Evolutionary conservation across 2,888 invertebrate genomes (phyloP), one percentile per base, ranked within the genome.

Genomic region (Tanytarsus gracilentus): DNA sequence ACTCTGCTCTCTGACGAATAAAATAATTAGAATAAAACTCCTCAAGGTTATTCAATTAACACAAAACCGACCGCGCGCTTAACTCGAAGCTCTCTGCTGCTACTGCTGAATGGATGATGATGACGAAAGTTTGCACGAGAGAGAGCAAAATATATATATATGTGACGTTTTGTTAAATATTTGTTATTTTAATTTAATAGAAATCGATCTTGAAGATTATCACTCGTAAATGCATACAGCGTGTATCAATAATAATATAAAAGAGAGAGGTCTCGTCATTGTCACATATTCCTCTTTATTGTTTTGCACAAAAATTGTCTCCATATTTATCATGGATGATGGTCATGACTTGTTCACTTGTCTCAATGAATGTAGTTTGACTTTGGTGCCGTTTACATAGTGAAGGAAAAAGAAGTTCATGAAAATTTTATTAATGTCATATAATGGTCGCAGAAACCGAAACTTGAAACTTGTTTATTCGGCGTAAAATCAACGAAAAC

Each of bases 121-220:
- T 30, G 6, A 30, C 9, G 6, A 30, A 8, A 30, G 30, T 8
- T 8, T 30, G 30, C 9, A 6, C 30, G 7, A 30, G 6, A n/a
- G n/a, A n/a, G n/a, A n/a, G n/a, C n/a, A n/a, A n/a, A n/a, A n/a
- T n/a, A n/a, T n/a, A n/a, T n/a, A n/a, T n/a, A 44, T 9, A 18
- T 44, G 21, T 44, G 44, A 49, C 49, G 49, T 49, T 49, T 49
- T 27, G n/a, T 52, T 50, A 61, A 30, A 39, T 56, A 50, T 56
- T 56, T 56, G 55, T 27, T 51, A 36, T 60, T 51, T 23, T 60
- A 48, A 52, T 53, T 61, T 44, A 61, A 53, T 61, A 33, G 48
- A 26, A 48, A 53, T 48, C 52, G 48, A 48, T 52, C n/a, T 51
- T 39, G 44, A 52, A 40, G 30, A 26, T 21, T 48, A 40, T 27